Conservation (phyloP, 1,140 invertebrate species). For the Drosophila equinoxialis region DNA sequence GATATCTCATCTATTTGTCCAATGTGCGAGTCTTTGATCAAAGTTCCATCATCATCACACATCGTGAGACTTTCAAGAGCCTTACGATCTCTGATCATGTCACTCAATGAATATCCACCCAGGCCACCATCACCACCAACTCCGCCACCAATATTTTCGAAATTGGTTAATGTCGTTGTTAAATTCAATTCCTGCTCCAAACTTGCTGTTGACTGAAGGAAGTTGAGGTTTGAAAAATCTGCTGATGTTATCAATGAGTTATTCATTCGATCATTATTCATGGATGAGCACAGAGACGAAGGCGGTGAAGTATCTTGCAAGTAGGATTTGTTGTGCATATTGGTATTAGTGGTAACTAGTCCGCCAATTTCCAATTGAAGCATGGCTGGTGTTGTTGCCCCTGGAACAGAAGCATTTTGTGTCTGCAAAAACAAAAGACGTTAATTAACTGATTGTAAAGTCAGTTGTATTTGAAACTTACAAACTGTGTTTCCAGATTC, state of each 20-base stretch:
- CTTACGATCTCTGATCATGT: slow-evolving; percentile 78
- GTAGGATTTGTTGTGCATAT: slow-evolving; percentile 80
- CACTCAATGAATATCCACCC: slow-evolving; percentile 64
- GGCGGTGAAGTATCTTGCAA: slow-evolving; percentile 81
- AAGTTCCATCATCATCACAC: slow-evolving; percentile 75
- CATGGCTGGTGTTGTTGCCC: slow-evolving; percentile 37
- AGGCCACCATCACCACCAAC: not conserved
- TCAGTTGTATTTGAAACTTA: slow-evolving; percentile 46
- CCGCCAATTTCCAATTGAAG: slow-evolving; percentile 76
- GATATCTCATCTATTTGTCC: slow-evolving; percentile 80
- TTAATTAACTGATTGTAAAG: not conserved
- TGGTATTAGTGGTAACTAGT: slow-evolving; percentile 61
- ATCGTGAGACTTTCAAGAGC: slow-evolving; percentile 71
- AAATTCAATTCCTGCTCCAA: slow-evolving; percentile 56
- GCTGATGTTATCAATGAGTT: slow-evolving; percentile 81
- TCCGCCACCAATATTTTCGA: slow-evolving; percentile 11
- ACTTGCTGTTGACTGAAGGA: slow-evolving; percentile 71
- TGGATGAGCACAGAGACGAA: slow-evolving; percentile 77
- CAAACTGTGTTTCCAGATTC: slow-evolving; percentile 73
- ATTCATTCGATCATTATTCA: slow-evolving; percentile 77
- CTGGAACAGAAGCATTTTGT: slow-evolving; percentile 44
- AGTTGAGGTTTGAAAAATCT: slow-evolving; percentile 79
- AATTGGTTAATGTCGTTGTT: slow-evolving; percentile 48
- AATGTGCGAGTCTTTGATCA: slow-evolving; percentile 80
- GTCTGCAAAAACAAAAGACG: slow-evolving; percentile 23